These are phyloP conservation scores for Pollimyrus isidori DNA, from an alignment of 2,113 vertebrate species.

Conservation along the genomic window DNA sequence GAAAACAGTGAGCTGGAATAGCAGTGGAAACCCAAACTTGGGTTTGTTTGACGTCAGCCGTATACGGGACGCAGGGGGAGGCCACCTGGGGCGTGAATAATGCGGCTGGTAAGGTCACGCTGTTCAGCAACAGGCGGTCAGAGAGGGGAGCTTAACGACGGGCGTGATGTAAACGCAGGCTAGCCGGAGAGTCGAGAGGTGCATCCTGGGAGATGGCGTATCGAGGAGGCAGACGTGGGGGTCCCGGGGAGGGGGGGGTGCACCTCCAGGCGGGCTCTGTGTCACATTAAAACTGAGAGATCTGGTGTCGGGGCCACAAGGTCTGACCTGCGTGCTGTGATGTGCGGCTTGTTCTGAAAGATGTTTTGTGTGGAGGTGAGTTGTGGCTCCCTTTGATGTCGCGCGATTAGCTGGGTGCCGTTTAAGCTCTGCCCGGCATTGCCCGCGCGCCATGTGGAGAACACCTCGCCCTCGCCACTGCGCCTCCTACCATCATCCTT, in stretches of 20 bases:
- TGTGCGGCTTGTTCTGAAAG: not conserved
- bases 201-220: not conserved
- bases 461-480: not conserved
- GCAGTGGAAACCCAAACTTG: not conserved
- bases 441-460: not conserved
- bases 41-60: not conserved
- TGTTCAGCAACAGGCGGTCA: no score
- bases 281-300: not conserved
- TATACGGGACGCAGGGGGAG: not conserved
- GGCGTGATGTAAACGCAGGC: not conserved
- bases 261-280: not conserved
- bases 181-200: not conserved
- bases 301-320: not conserved
- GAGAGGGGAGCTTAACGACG: not conserved
- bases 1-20: not conserved
- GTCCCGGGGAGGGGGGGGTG: not conserved
- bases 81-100: not conserved
- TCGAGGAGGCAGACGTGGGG: not conserved
- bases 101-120: not conserved
- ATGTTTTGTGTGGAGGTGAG: not conserved
- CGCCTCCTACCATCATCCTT: slow-evolving; percentile 6
- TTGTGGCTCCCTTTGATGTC: not conserved
- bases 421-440: not conserved
- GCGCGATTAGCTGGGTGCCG: not conserved
- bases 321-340: not conserved